A percentile compares a stretch with the other conserved stretches of the same genome.
Evolutionary conservation across 2,113 vertebrate species (phyloP).

Genomic region (Calonectris borealis): DNA sequence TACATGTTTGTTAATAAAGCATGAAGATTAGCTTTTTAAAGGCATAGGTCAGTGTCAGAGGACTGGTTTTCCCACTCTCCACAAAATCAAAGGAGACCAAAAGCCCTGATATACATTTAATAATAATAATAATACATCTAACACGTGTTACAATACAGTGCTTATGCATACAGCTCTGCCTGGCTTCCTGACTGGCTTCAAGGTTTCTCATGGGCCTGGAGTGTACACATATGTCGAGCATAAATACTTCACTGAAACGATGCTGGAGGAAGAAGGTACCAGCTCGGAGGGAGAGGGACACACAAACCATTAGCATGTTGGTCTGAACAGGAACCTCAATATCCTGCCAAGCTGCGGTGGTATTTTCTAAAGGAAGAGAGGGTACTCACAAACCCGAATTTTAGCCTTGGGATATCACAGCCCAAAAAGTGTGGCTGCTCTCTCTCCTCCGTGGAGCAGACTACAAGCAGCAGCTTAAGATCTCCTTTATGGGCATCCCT

Average conservation of each 20-base stretch:
- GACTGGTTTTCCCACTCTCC: background rate
- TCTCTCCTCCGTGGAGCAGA: background rate
- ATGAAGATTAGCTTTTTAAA: background rate
- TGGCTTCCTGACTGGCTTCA: background rate
- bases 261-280: background rate
- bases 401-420: background rate
- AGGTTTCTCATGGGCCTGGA: background rate
- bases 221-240: fast-evolving
- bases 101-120: background rate
- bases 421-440: background rate
- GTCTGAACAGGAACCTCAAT: background rate
- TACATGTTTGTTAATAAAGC: background rate
- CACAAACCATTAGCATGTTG: background rate
- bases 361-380: background rate
- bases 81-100: background rate
- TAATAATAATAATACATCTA: background rate
- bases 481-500: background rate
- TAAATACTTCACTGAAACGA: background rate
- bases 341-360: background rate
- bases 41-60: background rate
- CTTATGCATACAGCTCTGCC: background rate
- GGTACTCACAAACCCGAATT: background rate
- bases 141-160: fast-evolving
- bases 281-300: background rate
- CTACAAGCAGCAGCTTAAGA: background rate